Evolutionary conservation across 2,113 vertebrate genomes (phyloP).

Genomic region (Chascanopsetta lugubris): DNA sequence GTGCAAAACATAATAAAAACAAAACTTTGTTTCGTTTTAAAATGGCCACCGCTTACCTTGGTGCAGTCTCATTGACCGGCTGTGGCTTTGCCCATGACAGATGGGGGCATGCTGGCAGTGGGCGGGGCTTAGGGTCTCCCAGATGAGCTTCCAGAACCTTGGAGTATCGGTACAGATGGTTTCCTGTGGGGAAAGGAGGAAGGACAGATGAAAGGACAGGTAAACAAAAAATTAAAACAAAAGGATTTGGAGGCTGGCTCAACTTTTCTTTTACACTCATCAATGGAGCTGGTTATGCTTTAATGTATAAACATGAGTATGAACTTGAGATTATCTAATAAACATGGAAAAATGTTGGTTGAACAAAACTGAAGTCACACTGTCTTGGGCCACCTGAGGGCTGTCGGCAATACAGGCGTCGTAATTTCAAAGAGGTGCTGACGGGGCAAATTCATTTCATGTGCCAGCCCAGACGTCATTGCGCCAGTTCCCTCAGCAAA

Average conservation of each 20-base stretch:
- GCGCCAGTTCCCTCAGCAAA: no score
- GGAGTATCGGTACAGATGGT: constrained; percentile 97
- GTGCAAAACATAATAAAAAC: neutral
- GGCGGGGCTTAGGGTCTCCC: constrained; percentile 92
- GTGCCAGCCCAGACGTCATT: no score
- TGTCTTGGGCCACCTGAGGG: no score
- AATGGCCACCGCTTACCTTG: constrained; percentile 82
- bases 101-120: constrained; percentile 95
- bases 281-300: no score
- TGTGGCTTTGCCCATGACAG: constrained; percentile 98
- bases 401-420: no score
- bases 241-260: neutral
- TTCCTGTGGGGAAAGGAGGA: constrained; percentile 79
- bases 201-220: neutral
- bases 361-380: no score
- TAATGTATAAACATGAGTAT: no score
- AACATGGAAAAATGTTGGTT: no score
- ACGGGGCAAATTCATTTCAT: no score
- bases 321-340: neutral
- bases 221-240: no score
- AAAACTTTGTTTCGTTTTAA: neutral
- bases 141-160: constrained; percentile 95
- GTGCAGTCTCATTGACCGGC: constrained; percentile 96
- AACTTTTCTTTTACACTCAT: no score
- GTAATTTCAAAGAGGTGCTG: no score